These are phyloP conservation scores for Pollenia amentaria DNA, from an alignment of 2,888 invertebrate species.

Conservation along the genomic window DNA sequence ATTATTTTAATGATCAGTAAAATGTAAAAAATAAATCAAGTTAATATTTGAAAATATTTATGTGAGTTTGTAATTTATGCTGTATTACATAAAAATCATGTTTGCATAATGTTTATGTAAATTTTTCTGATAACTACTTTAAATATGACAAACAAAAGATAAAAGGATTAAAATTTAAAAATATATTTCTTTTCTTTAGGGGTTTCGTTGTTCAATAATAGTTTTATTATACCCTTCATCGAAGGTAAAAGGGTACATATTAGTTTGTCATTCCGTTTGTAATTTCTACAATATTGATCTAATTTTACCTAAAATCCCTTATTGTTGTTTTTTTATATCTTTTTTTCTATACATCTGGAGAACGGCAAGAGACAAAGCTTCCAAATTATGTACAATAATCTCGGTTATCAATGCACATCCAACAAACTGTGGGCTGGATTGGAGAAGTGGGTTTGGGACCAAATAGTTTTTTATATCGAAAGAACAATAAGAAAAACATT, in stretches of 20 bases:
- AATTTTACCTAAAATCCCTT: too few species aligned
- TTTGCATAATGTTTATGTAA: conserved; percentile 25
- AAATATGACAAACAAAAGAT: conserved; percentile 26
- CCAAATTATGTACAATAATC: too few species aligned
- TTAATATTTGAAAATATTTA: conserved; percentile 35
- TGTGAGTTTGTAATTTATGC: neutral
- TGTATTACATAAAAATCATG: conserved; percentile 30
- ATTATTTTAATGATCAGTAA: neutral
- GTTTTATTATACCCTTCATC: neutral
- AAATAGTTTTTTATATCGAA: too few species aligned
- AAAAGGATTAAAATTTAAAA: conserved; percentile 20
- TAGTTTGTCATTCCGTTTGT: too few species aligned
- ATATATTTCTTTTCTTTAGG: neutral
- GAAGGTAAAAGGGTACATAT: too few species aligned
- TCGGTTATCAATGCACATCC: too few species aligned
- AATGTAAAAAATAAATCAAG: conserved; percentile 24
- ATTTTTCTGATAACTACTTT: neutral
- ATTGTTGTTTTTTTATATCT: too few species aligned
- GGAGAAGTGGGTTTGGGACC: too few species aligned
- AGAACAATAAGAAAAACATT: too few species aligned
- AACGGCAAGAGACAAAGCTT: too few species aligned
- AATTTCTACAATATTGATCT: too few species aligned
- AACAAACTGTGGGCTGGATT: too few species aligned
- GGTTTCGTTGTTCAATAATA: neutral
- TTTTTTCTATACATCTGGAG: neutral